Percentiles rank a stretch among this genome's conserved stretches.
Evolutionary conservation across 2,113 vertebrate genomes (phyloP).

Genomic region (Nesogale talazaci): DNA sequence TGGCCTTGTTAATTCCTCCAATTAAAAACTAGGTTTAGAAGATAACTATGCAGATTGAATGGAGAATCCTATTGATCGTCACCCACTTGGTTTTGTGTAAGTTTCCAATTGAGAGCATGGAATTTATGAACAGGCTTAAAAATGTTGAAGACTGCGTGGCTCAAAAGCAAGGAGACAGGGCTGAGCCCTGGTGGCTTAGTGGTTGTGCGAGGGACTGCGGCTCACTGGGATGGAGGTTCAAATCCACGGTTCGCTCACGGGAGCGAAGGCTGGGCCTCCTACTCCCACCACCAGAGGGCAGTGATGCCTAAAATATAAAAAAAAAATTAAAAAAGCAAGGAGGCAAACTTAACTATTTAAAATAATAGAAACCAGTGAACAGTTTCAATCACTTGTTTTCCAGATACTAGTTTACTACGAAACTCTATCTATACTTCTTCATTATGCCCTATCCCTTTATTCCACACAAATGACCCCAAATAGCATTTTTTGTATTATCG

Average conservation of each 20-base stretch:
- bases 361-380: neutral
- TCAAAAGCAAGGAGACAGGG: neutral
- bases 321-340: neutral
- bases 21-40: too few relatives aligned
- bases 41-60: neutral
- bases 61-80: neutral
- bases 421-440: neutral
- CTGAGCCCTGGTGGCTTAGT: too few relatives aligned
- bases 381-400: neutral
- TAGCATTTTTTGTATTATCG: neutral
- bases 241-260: too few relatives aligned
- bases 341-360: neutral
- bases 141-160: neutral
- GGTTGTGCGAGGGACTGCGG: too few relatives aligned
- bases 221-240: too few relatives aligned
- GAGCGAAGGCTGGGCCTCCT: too few relatives aligned
- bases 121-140: neutral
- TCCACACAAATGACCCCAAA: too few relatives aligned
- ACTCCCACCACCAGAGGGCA: too few relatives aligned
- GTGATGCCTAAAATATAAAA: too few relatives aligned
- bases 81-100: neutral
- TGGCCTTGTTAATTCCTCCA: too few relatives aligned
- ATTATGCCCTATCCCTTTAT: neutral
- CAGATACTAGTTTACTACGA: too few relatives aligned
- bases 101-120: neutral